A percentile compares a stretch with the other conserved stretches of the same genome.
phyloP scores from a whole-genome alignment of 2,113 vertebrate genomes.

The Etheostoma spectabile region DNA sequence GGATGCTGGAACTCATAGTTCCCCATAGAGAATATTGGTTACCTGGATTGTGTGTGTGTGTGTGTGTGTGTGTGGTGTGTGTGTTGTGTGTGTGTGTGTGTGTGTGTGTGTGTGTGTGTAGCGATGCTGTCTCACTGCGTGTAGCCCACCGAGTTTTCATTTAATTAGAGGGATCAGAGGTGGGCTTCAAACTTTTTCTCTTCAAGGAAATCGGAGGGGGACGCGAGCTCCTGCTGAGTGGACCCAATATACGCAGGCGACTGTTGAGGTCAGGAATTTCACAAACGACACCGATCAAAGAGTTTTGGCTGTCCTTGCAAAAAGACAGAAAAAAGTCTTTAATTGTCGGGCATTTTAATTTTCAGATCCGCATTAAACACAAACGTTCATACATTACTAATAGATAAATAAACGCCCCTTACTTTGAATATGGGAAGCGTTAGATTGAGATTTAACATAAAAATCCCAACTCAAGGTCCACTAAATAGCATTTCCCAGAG shows the following conservation, averaged over 20 bases:
- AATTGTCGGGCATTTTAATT: conserved; percentile 34
- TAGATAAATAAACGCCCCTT: background rate
- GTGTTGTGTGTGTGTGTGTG: conserved; percentile 33
- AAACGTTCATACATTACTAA: background rate
- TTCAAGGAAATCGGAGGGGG: conserved; percentile 63
- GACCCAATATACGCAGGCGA: conserved; percentile 64
- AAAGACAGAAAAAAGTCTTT: conserved; percentile 18
- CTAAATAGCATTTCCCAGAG: background rate
- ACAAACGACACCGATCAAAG: conserved; percentile 62
- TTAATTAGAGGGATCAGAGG: conserved; percentile 80
- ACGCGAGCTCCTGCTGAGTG: conserved; percentile 64
- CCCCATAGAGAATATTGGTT: conserved; percentile 58
- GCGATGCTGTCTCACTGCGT: conserved; percentile 44
- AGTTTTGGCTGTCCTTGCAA: conserved; percentile 17
- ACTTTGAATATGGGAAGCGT: background rate
- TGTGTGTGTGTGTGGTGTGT: conserved; percentile 36
- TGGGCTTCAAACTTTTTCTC: conserved; percentile 73
- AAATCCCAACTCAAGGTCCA: background rate
- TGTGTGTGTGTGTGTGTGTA: conserved; percentile 33
- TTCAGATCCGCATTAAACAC: conserved; percentile 31
- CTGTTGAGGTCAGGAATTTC: conserved; percentile 61
- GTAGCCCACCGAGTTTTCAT: conserved; percentile 74
- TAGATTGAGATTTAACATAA: background rate
- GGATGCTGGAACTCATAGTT: conserved; percentile 54
- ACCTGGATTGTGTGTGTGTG: conserved; percentile 34